Evolutionary conservation across 2,113 vertebrate genomes (phyloP), one percentile per base, ranked within the genome.

Genomic region (Misgurnus mizolepis): DNA sequence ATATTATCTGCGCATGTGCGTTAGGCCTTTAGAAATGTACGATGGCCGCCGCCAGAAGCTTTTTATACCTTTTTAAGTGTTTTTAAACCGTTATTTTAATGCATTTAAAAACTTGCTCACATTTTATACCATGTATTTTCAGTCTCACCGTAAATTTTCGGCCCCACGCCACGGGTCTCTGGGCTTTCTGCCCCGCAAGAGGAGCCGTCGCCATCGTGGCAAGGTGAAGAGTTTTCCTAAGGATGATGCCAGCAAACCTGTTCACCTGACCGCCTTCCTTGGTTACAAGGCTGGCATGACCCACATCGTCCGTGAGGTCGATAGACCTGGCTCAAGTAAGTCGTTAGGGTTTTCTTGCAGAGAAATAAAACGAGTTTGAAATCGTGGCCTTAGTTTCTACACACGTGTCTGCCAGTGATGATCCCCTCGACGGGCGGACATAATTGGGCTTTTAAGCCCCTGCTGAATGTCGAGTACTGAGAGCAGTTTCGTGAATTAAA

Each of bases 221-320:
- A 99, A 99, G 88, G 97, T 95, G 73, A 99, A 99, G 95, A 99
- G 98, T 88, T 99, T 99, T 85, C 98, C 98, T 62, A 97, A 95
- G 80, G 98, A 99, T 93, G 96, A 98, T 72, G 67, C 95, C 4
- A 94, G 87, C 90, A 98, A 98, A 84, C 98, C 98, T 0, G 95
- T 99, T 2, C 98, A 99, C 43, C 93, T 99, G 67, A 99, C 98
- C 0, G 97, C 97, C 58, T 99, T 98, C 87, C 88, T 99, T 73
- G 97, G 97, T 9, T 99, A 99, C 92, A 99, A 99, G 88, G 97
- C 97, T 11, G 98, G 97, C 89, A 99, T 99, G 97, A 99, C 98
- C 0, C 97, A 99, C 91, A 97, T 98, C 0, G 98, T 99, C 6
- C 95, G 97, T 0, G 98, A 99, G 83, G 98, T 99, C 0, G 98